Conservation (phyloP, 2,113 vertebrate genomes). For the Spea multiplicata region DNA sequence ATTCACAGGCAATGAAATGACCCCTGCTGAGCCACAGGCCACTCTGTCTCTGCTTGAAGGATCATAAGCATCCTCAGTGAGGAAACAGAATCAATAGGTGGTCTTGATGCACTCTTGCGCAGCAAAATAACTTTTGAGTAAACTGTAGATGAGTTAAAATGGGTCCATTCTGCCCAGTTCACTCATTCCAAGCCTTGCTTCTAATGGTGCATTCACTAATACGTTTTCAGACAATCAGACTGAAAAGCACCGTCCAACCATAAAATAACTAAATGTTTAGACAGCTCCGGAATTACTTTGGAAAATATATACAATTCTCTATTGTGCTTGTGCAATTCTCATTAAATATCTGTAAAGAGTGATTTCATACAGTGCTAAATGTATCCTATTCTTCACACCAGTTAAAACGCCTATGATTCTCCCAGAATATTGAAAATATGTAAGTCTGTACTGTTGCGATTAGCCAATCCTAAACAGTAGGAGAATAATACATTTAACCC, state of each 20-base stretch:
- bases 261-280: conserved; percentile 44
- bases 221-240: conserved; percentile 42
- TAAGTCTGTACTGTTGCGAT: too few species aligned
- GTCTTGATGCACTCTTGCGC: conserved; percentile 52
- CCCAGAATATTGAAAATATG: too few species aligned
- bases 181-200: conserved; percentile 33
- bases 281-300: conserved; percentile 37
- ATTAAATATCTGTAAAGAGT: conserved; percentile 31
- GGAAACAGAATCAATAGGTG: conserved; percentile 53
- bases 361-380: conserved; percentile 28
- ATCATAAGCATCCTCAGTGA: conserved; percentile 54
- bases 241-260: conserved; percentile 41
- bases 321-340: conserved; percentile 29
- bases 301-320: conserved; percentile 22
- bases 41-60: conserved; percentile 53
- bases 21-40: conserved; percentile 33
- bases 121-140: conserved; percentile 54
- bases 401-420: too few species aligned
- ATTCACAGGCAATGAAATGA: conserved; percentile 32
- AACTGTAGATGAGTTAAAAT: conserved; percentile 47
- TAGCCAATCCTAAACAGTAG: too few species aligned
- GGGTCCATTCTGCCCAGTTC: conserved; percentile 26
- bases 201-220: conserved; percentile 41
- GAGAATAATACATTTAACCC: too few species aligned
- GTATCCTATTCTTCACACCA: too few species aligned